These are phyloP conservation scores for Saccostrea cuccullata DNA, from an alignment of 1,140 invertebrate genomes.

Conservation along the genomic window DNA sequence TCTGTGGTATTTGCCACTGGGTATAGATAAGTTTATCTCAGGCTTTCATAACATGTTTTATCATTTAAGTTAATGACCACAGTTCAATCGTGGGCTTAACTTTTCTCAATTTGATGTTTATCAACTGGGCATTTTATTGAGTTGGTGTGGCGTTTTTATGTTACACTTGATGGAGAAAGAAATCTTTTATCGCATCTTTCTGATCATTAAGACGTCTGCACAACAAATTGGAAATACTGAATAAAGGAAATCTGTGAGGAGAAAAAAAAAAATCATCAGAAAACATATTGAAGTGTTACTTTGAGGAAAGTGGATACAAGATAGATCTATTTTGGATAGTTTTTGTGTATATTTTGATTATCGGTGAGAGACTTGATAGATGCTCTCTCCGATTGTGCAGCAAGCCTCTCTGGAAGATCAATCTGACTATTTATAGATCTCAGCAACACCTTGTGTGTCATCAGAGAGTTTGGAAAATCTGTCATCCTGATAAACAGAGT, in stretches of 20 bases:
- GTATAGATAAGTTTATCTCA: neutral
- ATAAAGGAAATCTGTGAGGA: neutral
- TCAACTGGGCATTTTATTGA: neutral
- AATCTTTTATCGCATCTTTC: neutral
- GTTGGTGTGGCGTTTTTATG: neutral
- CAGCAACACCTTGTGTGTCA: slow-evolving; percentile 25
- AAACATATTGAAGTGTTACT: neutral
- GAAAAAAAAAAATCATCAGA: neutral
- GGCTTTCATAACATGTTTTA: neutral
- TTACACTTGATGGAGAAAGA: slow-evolving; percentile 7
- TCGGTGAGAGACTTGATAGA: neutral
- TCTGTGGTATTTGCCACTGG: neutral
- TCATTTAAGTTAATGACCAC: neutral
- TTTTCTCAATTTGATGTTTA: slow-evolving; percentile 8
- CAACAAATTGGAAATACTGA: slow-evolving; percentile 6
- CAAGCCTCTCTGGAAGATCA: neutral
- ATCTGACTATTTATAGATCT: slow-evolving; percentile 18
- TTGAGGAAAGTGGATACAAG: neutral
- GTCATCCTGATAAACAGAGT: slow-evolving; percentile 12
- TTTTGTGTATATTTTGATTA: slow-evolving; percentile 3
- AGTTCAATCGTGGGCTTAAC: neutral
- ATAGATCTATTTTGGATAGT: neutral
- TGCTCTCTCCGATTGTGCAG: slow-evolving; percentile 19
- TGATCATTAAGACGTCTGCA: neutral
- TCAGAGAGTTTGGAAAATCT: slow-evolving; percentile 8